Conservation (phyloP, 2,113 vertebrate species). For the Synodontis membranacea region DNA sequence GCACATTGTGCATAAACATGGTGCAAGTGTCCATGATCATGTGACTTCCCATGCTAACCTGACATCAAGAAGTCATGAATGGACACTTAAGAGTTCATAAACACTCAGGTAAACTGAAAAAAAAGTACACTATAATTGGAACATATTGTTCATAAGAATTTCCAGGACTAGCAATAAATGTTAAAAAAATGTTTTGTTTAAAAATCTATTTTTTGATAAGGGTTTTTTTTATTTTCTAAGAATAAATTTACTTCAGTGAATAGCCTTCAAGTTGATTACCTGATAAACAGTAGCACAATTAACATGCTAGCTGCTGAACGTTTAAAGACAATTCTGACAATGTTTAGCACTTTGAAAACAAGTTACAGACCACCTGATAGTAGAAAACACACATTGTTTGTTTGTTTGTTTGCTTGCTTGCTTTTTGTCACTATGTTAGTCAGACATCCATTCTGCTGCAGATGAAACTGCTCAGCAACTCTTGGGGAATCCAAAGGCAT, state of each 20-base stretch:
- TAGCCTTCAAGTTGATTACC: not conserved
- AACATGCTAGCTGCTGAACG: not conserved
- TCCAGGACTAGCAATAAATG: not conserved
- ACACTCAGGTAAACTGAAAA: not conserved
- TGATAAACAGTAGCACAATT: not conserved
- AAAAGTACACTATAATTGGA: not conserved
- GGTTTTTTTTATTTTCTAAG: too few species aligned
- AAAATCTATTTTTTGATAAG: not conserved
- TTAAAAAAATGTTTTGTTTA: not conserved
- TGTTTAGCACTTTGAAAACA: not conserved
- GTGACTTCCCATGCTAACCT: too few species aligned
- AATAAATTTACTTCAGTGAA: too few species aligned
- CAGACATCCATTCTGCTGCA: too few species aligned
- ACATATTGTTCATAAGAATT: not conserved
- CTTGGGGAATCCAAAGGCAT: not conserved
- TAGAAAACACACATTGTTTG: not conserved
- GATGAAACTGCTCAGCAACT: too few species aligned
- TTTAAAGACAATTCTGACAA: not conserved
- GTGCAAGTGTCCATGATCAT: too few species aligned
- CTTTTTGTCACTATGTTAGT: not conserved
- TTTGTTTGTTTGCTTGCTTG: too few species aligned
- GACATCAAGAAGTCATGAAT: too few species aligned
- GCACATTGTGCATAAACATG: too few species aligned
- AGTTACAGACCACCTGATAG: not conserved
- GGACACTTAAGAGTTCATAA: not conserved